phyloP scores from a whole-genome alignment of 2,113 vertebrate genomes.

The Myiopsitta monachus region DNA sequence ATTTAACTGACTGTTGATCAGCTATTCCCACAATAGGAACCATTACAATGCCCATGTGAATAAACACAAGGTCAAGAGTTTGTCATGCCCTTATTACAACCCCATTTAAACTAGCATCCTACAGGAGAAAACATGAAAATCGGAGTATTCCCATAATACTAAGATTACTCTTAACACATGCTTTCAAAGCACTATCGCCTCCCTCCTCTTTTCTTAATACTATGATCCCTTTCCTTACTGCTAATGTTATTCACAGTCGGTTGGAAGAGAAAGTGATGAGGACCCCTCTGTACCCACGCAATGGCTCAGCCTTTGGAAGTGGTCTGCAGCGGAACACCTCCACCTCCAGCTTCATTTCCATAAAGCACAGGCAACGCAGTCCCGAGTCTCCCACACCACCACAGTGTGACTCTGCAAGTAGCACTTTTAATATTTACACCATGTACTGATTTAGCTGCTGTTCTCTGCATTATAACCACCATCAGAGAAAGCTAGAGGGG shows the following conservation, averaged over 20 bases:
- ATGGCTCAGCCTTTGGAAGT: not conserved
- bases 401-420: not conserved
- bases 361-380: not conserved
- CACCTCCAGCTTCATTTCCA: constrained; percentile 40
- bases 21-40: not conserved
- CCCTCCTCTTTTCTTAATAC: not conserved
- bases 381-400: not conserved
- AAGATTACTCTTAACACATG: not conserved
- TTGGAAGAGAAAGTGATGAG: not conserved
- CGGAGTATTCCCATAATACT: not conserved
- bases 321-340: not conserved
- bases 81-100: not conserved
- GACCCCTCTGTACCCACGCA: not conserved
- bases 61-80: not conserved
- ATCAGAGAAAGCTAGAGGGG: not conserved
- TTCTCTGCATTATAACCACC: not conserved
- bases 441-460: not conserved
- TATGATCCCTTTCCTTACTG: not conserved
- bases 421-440: not conserved
- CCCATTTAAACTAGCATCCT: not conserved
- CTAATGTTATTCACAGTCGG: not conserved
- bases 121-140: not conserved
- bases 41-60: not conserved
- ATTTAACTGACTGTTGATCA: not conserved
- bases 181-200: not conserved